phyloP scores from a whole-genome alignment of 1,140 invertebrate genomes.

The Diorhabda carinulata region DNA sequence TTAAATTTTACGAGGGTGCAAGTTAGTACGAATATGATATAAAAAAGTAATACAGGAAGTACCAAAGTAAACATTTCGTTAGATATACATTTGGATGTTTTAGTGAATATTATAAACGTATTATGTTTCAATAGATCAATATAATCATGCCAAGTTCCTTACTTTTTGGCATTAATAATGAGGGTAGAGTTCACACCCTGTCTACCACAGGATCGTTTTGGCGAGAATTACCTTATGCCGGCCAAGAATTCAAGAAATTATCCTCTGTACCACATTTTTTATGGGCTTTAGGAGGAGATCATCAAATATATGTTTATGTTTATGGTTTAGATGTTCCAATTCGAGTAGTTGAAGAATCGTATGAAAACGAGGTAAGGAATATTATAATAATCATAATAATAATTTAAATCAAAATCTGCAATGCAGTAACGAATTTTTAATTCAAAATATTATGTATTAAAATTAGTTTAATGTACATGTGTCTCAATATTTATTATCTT shows the following conservation, averaged over 20 bases:
- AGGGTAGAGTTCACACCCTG: constrained; percentile 78
- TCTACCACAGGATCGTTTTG: constrained; percentile 74
- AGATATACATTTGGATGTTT: too few relatives aligned
- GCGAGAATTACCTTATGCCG: constrained; percentile 78
- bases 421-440: too few relatives aligned
- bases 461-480: too few relatives aligned
- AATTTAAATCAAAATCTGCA: too few relatives aligned
- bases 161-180: constrained; percentile 81
- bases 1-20: too few relatives aligned
- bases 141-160: constrained; percentile 65
- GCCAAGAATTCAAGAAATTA: constrained; percentile 82
- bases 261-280: constrained; percentile 77
- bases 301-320: constrained; percentile 87
- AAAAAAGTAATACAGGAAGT: too few relatives aligned
- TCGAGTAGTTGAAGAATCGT: constrained; percentile 82
- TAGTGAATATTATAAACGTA: not conserved
- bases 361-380: constrained; percentile 77
- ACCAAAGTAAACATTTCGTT: too few relatives aligned
- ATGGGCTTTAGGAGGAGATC: constrained; percentile 88
- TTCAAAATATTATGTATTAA: too few relatives aligned
- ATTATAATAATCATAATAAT: not conserved
- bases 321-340: constrained; percentile 86
- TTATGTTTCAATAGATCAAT: constrained; percentile 4
- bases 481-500: too few relatives aligned
- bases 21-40: too few relatives aligned